A percentile compares a stretch with the other conserved stretches of the same genome.
phyloP scores from a whole-genome alignment of 2,888 invertebrate genomes.

The Brachylomia viminalis region DNA sequence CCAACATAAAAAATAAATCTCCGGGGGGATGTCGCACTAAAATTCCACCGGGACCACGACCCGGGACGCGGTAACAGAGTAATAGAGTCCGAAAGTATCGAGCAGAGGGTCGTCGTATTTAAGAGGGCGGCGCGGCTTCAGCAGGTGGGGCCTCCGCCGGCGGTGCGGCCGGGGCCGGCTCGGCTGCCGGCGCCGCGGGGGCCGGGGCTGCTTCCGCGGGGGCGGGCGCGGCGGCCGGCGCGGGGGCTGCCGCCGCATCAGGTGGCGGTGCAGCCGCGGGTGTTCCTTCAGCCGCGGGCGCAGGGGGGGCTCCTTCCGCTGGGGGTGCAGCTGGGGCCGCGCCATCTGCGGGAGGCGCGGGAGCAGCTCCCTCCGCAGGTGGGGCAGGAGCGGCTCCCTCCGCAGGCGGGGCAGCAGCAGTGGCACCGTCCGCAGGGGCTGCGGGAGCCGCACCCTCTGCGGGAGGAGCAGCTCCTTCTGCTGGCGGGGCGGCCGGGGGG shows the following conservation, averaged over 20 bases:
- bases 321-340: slow-evolving; percentile 64
- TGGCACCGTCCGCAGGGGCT: slow-evolving; percentile 67
- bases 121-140: slow-evolving; percentile 66
- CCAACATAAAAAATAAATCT: slow-evolving; percentile 77
- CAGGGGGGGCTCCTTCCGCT: slow-evolving; percentile 62
- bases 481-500: slow-evolving; percentile 69
- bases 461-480: slow-evolving; percentile 64
- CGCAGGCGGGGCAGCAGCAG: slow-evolving; percentile 70
- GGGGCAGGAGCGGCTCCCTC: slow-evolving; percentile 74
- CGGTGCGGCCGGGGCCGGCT: slow-evolving; percentile 53
- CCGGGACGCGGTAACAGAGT: slow-evolving; percentile 50
- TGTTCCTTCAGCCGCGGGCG: slow-evolving; percentile 60
- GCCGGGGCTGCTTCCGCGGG: slow-evolving; percentile 64
- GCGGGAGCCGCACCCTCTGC: slow-evolving; percentile 72
- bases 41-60: slow-evolving; percentile 58
- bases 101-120: slow-evolving; percentile 58
- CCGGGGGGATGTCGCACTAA: slow-evolving; percentile 55
- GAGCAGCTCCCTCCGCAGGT: slow-evolving; percentile 74
- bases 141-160: slow-evolving; percentile 55
- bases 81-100: slow-evolving; percentile 62
- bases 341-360: slow-evolving; percentile 65
- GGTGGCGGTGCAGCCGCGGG: slow-evolving; percentile 64
- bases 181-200: slow-evolving; percentile 53
- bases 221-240: slow-evolving; percentile 47
- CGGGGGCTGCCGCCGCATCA: slow-evolving; percentile 58